These are phyloP conservation scores for Pycnonotus jocosus DNA, from an alignment of 2,113 vertebrate genomes.

Conservation along the genomic window DNA sequence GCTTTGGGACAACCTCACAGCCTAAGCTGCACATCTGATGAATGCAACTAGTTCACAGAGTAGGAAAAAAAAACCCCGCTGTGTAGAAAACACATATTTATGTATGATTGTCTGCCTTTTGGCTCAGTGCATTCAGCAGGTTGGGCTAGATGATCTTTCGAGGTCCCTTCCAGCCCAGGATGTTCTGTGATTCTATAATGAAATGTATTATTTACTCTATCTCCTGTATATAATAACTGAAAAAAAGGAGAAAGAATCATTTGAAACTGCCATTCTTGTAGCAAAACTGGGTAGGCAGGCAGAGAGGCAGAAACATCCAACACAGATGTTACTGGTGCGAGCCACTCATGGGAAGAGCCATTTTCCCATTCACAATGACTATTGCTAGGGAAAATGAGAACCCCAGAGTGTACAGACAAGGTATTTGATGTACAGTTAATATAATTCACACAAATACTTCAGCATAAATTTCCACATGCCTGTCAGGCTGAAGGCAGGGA, in stretches of 20 bases:
- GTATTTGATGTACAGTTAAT: background rate
- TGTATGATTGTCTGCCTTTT: background rate
- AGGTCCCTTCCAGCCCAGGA: background rate
- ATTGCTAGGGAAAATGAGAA: background rate
- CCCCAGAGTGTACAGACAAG: background rate
- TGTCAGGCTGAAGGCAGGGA: background rate
- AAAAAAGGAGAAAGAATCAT: background rate
- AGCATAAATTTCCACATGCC: background rate
- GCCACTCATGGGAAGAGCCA: background rate
- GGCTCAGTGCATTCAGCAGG: background rate
- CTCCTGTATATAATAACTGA: background rate
- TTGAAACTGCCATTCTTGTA: background rate
- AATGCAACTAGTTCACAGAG: background rate
- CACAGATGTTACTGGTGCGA: background rate
- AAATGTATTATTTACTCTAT: background rate
- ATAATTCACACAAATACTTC: background rate
- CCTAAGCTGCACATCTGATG: background rate
- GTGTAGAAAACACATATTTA: background rate
- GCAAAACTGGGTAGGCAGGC: background rate
- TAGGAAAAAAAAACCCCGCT: background rate
- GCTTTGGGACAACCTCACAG: background rate
- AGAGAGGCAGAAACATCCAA: background rate
- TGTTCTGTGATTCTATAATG: background rate
- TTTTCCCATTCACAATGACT: background rate
- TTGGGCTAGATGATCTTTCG: rapidly evolving